Evolutionary conservation across 2,113 vertebrate genomes (phyloP), one percentile per base, ranked within the genome.

Genomic region (Mionectes macconnelli): DNA sequence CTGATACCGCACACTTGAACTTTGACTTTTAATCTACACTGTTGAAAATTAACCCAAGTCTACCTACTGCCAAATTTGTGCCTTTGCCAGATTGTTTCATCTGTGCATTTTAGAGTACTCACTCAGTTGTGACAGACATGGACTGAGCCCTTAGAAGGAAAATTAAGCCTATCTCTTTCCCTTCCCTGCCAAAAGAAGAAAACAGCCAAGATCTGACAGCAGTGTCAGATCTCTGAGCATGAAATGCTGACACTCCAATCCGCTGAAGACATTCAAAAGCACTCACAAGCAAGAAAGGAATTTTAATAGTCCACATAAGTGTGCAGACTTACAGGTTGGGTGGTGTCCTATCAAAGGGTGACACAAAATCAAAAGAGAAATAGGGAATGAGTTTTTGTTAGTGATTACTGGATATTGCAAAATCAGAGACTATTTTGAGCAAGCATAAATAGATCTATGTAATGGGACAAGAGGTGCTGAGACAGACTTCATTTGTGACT

Each of bases 41-140:
- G 88, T 95, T 94, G 42, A 95, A 96, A 95, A 96, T 97, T 97
- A 97, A 96, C 92, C 68, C 16, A 67, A 8, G 39, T 31, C 9
- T 27, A 39, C 27, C 24, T 50, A 39, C 7, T 33, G 22, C 42
- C 84, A 72, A 80, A 57, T 45, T 37, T 59, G 42, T 52, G 14
- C 0, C 42, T 87, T 80, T 91, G 90, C 82, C 87, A 90, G 10
- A 62, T 21, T 2, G 6, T 68, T 94, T 79, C 50, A 77, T 25
- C 25, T 59, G 72, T 28, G 14, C 18, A 42, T 57, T 87, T 75
- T 60, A 45, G 72, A 69, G 33, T 18, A 59, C 39, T 57, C 25
- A 18, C 24, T 72, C 53, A 30, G 49, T 22, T 60, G 21, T 40
- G 37, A 76, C 49, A 93, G 62, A 56, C 3, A 31, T 8, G 8